Conservation (phyloP, 2,113 vertebrate species). For the Coptodon rendalli region DNA sequence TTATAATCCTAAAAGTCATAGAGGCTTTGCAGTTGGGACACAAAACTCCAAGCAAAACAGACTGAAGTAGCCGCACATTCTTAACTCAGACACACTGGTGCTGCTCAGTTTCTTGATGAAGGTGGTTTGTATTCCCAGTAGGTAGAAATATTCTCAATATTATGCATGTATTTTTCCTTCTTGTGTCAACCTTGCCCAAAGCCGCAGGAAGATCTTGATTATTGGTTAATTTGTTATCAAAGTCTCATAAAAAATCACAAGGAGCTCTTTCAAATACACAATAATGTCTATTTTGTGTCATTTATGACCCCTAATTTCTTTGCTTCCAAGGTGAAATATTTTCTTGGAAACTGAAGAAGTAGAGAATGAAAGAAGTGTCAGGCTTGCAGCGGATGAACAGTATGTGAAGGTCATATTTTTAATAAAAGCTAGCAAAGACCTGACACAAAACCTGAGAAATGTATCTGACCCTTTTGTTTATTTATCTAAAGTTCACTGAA, state of each 20-base stretch:
- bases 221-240: not conserved
- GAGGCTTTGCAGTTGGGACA: not conserved
- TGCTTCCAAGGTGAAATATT: not conserved
- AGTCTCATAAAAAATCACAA: not conserved
- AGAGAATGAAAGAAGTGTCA: not conserved
- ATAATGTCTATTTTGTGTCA: not conserved
- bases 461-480: not conserved
- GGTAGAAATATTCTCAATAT: not conserved
- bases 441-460: not conserved
- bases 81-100: not conserved
- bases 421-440: not conserved
- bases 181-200: not conserved
- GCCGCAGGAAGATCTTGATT: not conserved
- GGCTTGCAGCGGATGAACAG: not conserved
- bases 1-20: constrained; percentile 15
- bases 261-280: not conserved
- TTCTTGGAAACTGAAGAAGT: not conserved
- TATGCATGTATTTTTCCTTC: not conserved
- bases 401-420: not conserved
- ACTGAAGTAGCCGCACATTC: not conserved
- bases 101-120: not conserved
- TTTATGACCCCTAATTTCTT: not conserved
- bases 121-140: not conserved
- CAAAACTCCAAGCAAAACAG: not conserved
- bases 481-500: not conserved